Conservation (phyloP, 1,140 invertebrate species). For the Anoplophora glabripennis region DNA sequence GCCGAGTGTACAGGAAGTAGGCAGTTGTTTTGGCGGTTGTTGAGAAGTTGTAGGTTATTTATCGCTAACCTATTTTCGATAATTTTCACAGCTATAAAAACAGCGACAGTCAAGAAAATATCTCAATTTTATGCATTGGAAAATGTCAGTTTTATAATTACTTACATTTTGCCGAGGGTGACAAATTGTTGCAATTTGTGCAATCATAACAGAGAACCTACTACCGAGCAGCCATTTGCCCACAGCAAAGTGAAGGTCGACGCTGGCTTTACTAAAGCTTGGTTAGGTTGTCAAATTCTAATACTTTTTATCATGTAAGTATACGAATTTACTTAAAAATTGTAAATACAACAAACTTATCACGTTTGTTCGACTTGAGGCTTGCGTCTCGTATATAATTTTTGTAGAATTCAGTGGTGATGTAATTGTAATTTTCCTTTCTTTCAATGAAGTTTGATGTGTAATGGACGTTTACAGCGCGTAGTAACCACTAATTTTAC, state of each 20-base stretch:
- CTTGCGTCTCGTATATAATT: neutral
- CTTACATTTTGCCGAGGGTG: neutral
- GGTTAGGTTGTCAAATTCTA: slow-evolving; percentile 41
- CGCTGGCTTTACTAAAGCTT: slow-evolving; percentile 38
- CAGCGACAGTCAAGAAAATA: neutral
- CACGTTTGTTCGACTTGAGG: too few species aligned
- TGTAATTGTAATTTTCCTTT: slow-evolving; percentile 41
- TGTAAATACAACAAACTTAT: neutral
- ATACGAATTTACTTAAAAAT: slow-evolving; percentile 8
- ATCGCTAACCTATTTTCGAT: slow-evolving; percentile 39
- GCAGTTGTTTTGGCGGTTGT: slow-evolving; percentile 40
- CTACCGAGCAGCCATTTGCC: slow-evolving; percentile 42
- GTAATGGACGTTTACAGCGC: slow-evolving; percentile 37
- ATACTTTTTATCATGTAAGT: slow-evolving; percentile 33
- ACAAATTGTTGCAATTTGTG: slow-evolving; percentile 6
- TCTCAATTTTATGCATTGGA: neutral
- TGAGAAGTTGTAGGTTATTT: slow-evolving; percentile 42
- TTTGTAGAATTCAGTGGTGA: slow-evolving; percentile 21
- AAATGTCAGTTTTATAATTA: slow-evolving; percentile 2
- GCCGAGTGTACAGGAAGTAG: slow-evolving; percentile 14
- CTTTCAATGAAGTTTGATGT: slow-evolving; percentile 27
- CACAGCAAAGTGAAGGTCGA: slow-evolving; percentile 42
- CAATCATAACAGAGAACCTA: neutral
- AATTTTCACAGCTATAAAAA: slow-evolving; percentile 22
- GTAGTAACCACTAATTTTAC: slow-evolving; percentile 24